Conservation (phyloP, 2,888 invertebrate genomes). For the Drosophila atroscutellata region DNA sequence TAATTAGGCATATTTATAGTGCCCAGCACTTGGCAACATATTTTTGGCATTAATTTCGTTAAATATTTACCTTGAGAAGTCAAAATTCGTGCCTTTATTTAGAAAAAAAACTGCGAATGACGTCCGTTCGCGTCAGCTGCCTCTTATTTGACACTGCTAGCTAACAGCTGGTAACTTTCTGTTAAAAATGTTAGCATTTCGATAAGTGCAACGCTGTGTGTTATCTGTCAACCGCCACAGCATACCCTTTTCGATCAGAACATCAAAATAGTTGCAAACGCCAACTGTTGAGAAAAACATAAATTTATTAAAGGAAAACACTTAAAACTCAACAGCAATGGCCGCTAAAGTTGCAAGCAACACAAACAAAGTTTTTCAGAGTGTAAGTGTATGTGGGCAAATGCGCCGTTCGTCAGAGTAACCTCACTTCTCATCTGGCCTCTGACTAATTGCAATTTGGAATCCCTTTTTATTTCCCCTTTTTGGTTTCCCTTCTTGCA, state of each 20-base stretch:
- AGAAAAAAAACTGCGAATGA: slow-evolving; percentile 53
- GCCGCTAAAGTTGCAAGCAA: slow-evolving; percentile 84
- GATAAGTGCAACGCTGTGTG: slow-evolving; percentile 1
- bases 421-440: slow-evolving; percentile 67
- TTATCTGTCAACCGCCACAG: slow-evolving; percentile 20
- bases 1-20: slow-evolving; percentile 76
- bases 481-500: neutral
- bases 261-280: slow-evolving; percentile 24
- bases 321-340: slow-evolving; percentile 66
- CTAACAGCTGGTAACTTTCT: slow-evolving; percentile 22
- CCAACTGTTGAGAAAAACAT: slow-evolving; percentile 68
- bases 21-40: slow-evolving; percentile 57
- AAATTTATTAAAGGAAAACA: slow-evolving; percentile 48
- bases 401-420: slow-evolving; percentile 40
- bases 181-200: slow-evolving; percentile 10
- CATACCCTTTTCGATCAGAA: slow-evolving; percentile 15
- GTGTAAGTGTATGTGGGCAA: slow-evolving; percentile 86
- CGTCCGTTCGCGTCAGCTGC: slow-evolving; percentile 48
- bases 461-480: neutral
- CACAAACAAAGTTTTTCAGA: slow-evolving; percentile 89
- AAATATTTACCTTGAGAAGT: slow-evolving; percentile 75
- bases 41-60: slow-evolving; percentile 56
- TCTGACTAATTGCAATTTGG: slow-evolving; percentile 36
- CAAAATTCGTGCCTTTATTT: slow-evolving; percentile 60
- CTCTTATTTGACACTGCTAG: slow-evolving; percentile 34